A percentile compares a stretch with the other conserved stretches of the same genome.
Conservation (phyloP, 2,888 invertebrate genomes). For the Linyphia triangularis region DNA sequence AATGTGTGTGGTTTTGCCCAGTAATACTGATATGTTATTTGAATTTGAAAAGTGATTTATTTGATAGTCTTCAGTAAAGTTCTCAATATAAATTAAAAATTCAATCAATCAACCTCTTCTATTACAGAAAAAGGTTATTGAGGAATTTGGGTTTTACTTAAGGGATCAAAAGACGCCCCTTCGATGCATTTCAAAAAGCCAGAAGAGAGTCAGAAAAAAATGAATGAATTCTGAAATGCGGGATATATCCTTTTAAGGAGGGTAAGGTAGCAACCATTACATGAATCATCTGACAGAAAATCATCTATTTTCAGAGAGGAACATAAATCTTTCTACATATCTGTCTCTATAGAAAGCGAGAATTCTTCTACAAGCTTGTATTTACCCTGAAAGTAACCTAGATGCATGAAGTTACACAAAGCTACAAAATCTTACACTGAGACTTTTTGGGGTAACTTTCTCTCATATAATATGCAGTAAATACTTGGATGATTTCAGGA, state of each 20-base stretch:
- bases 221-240: constrained; percentile 34
- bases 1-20: no score
- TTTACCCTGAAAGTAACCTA: constrained; percentile 32
- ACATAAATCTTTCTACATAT: constrained; percentile 44
- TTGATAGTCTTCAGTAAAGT: no score
- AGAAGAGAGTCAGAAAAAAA: constrained; percentile 6
- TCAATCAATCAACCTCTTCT: no score
- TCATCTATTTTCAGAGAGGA: constrained; percentile 27
- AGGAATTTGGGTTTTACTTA: neutral
- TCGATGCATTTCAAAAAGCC: constrained; percentile 20
- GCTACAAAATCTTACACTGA: neutral
- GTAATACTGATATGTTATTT: no score
- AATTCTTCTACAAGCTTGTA: constrained; percentile 4
- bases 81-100: no score
- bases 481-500: neutral
- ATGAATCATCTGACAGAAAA: constrained; percentile 49
- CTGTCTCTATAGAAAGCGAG: constrained; percentile 7
- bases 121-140: no score
- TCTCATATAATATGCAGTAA: neutral
- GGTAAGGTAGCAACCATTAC: constrained; percentile 36
- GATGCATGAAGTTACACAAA: constrained; percentile 5
- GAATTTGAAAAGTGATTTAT: no score
- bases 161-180: neutral
- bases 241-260: constrained; percentile 34
- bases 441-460: neutral